Base-by-base conservation (phyloP, 2,113 vertebrate genomes). In the Puntigrus tetrazona region DNA sequence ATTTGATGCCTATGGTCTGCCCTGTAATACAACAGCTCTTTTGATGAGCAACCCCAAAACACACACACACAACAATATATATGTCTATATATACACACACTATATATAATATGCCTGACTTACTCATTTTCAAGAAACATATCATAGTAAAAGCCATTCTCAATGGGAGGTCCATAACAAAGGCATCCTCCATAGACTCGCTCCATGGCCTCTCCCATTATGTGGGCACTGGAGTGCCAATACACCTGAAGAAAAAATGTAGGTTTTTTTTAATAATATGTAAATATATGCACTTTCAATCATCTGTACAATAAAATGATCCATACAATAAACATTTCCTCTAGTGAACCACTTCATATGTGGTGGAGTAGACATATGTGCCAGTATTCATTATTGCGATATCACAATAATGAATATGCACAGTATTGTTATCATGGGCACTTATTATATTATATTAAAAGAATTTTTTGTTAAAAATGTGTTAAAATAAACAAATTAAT, bases 181-280 rank as follows among this genome's bases (percentile, higher is more conserved):
- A 99, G 94, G 82, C 98, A 99, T 41, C 98, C 98, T 47, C 97
- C 98, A 10, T 98, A 99, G 78, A 99, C 93, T 87, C 91, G 90
- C 88, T 99, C 98, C 98, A 99, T 99, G 65, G 98, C 98, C 92
- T 99, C 98, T 2, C 98, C 98, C 95, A 99, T 93, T 89, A 99
- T 97, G 81, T 99, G 98, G 45, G 98, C 98, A 50, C 97, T 99
- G 7, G 98, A 99, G 88, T 99, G 98, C 98, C 98, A 99, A 88
- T 99, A 99, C 0, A 99, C 98, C 98, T 99, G 83, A 75, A 65
- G 67, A 77, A 14, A 75, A 22, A 47, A 57, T 13, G 13, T 13
- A 47, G 5, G 7, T 41, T 41, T 0, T n/a, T 34, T 31, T 31
- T 22, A 52, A 74, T 45, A 47, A 47, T 1, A 77, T 73, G 38